Percentiles rank a stretch among this genome's conserved stretches.
Evolutionary conservation across 30 jellyfish, hydroid and myxozoan species (phyloP).

Genomic region (Nemopilema nomurai): DNA sequence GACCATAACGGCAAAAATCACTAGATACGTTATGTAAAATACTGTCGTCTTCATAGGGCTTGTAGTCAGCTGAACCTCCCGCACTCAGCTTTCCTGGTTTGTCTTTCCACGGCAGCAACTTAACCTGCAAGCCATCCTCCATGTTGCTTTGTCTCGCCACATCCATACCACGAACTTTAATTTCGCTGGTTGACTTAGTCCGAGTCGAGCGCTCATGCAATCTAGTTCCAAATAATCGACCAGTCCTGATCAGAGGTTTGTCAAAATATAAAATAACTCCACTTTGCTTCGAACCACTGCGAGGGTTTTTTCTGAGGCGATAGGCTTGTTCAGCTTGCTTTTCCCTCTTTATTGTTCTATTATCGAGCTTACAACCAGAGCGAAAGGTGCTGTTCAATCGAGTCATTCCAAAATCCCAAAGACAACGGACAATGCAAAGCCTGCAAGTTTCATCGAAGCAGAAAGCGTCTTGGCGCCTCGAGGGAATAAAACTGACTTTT

Average conservation of each 20-base stretch:
- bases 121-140: slow-evolving; percentile 66
- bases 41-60: slow-evolving; percentile 1
- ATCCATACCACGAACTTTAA: slow-evolving; percentile 57
- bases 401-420: slow-evolving; percentile 61
- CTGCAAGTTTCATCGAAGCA: slow-evolving; percentile 56
- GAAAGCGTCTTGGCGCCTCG: slow-evolving; percentile 33
- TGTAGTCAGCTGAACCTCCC: slow-evolving; percentile 10
- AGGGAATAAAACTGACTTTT: not conserved
- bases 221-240: slow-evolving; percentile 37
- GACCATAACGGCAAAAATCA: not conserved
- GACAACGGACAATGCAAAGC: slow-evolving; percentile 37
- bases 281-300: slow-evolving; percentile 20
- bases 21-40: not conserved
- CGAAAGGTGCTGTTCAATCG: slow-evolving; percentile 63
- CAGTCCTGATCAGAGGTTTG: slow-evolving; percentile 30
- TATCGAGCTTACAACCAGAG: slow-evolving; percentile 53
- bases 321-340: slow-evolving; percentile 62
- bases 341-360: slow-evolving; percentile 35
- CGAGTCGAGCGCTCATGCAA: slow-evolving; percentile 55
- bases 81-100: slow-evolving; percentile 25
- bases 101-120: slow-evolving; percentile 56
- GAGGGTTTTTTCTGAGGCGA: slow-evolving; percentile 21
- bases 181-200: slow-evolving; percentile 39
- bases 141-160: slow-evolving; percentile 72
- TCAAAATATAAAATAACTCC: slow-evolving; percentile 29